Evolutionary conservation across 2,888 invertebrate genomes (phyloP).

Genomic region (Isoperla grammatica): DNA sequence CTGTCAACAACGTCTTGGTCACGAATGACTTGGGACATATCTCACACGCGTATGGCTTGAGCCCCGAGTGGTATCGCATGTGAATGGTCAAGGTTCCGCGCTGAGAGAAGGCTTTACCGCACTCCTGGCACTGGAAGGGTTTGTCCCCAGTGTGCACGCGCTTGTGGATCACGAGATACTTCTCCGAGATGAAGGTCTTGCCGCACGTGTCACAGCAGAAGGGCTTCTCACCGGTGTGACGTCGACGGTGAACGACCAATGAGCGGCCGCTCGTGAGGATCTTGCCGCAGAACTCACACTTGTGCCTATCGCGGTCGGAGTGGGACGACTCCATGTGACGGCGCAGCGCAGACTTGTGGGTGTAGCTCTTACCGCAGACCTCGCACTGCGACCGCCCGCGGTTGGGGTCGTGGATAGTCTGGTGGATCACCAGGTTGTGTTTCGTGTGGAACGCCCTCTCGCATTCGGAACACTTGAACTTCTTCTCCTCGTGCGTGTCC

Average conservation of each 20-base stretch:
- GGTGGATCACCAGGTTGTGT: slow-evolving; percentile 23
- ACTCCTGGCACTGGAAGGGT: slow-evolving; percentile 51
- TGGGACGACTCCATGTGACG: slow-evolving; percentile 49
- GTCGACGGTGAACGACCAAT: slow-evolving; percentile 45
- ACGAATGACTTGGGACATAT: slow-evolving; percentile 44
- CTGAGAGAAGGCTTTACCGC: slow-evolving; percentile 44
- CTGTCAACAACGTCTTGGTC: slow-evolving; percentile 32
- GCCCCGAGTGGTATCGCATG: slow-evolving; percentile 43
- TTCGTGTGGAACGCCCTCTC: slow-evolving; percentile 26
- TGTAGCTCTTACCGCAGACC: slow-evolving; percentile 27
- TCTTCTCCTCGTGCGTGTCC: slow-evolving; percentile 24
- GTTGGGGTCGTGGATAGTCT: slow-evolving; percentile 22
- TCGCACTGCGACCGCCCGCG: slow-evolving; percentile 28
- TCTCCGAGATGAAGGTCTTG: slow-evolving; percentile 40
- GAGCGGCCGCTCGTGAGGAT: slow-evolving; percentile 49
- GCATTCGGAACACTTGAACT: slow-evolving; percentile 23
- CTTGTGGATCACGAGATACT: slow-evolving; percentile 44
- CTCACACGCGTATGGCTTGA: slow-evolving; percentile 41
- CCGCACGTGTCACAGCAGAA: slow-evolving; percentile 22
- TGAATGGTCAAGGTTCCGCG: slow-evolving; percentile 44
- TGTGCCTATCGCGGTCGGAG: slow-evolving; percentile 49
- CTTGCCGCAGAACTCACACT: slow-evolving; percentile 47
- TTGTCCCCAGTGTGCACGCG: slow-evolving; percentile 48
- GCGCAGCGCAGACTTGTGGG: slow-evolving; percentile 26
- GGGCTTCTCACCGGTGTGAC: slow-evolving; percentile 39